A percentile compares a stretch with the other conserved stretches of the same genome.
phyloP scores from a whole-genome alignment of 2,797 vertebrate genomes.

The Xiphophorus birchmanni region DNA sequence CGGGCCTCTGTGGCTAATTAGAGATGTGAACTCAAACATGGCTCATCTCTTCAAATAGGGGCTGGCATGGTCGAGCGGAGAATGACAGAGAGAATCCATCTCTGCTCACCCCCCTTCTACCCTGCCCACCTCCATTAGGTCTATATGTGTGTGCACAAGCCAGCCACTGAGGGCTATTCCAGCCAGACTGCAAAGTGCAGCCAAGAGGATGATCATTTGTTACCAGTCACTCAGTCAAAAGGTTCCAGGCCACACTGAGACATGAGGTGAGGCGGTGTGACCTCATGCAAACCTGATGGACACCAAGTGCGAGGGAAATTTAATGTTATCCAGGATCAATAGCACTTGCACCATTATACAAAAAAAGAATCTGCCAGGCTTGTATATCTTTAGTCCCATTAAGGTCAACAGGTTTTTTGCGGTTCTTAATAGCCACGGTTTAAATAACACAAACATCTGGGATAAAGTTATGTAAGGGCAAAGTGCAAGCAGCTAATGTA shows the following conservation, averaged over 20 bases:
- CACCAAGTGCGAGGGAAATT: slow-evolving; percentile 52
- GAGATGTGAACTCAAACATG: slow-evolving; percentile 65
- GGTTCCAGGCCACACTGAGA: slow-evolving; percentile 48
- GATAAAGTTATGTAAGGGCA: background rate
- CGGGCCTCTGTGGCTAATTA: slow-evolving; percentile 75
- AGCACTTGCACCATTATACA: slow-evolving; percentile 3
- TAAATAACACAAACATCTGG: background rate
- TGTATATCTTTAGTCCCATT: slow-evolving; percentile 1
- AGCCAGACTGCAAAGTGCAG: slow-evolving; percentile 56
- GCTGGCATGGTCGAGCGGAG: slow-evolving; percentile 68
- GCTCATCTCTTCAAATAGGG: slow-evolving; percentile 70
- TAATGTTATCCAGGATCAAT: slow-evolving; percentile 56
- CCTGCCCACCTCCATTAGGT: slow-evolving; percentile 40
- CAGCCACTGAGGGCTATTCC: slow-evolving; percentile 57
- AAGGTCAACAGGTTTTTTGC: background rate
- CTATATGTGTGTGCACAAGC: slow-evolving; percentile 47
- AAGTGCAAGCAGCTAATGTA: background rate
- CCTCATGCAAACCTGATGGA: slow-evolving; percentile 56
- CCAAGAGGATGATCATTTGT: slow-evolving; percentile 67
- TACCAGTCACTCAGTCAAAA: slow-evolving; percentile 59
- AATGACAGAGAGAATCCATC: slow-evolving; percentile 73
- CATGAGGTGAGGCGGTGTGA: slow-evolving; percentile 48
- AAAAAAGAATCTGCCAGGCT: slow-evolving; percentile 15
- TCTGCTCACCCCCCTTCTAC: slow-evolving; percentile 32
- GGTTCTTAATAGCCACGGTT: background rate